These are phyloP conservation scores for Sparidentex hasta DNA, from an alignment of 2,797 vertebrate species.

Conservation along the genomic window DNA sequence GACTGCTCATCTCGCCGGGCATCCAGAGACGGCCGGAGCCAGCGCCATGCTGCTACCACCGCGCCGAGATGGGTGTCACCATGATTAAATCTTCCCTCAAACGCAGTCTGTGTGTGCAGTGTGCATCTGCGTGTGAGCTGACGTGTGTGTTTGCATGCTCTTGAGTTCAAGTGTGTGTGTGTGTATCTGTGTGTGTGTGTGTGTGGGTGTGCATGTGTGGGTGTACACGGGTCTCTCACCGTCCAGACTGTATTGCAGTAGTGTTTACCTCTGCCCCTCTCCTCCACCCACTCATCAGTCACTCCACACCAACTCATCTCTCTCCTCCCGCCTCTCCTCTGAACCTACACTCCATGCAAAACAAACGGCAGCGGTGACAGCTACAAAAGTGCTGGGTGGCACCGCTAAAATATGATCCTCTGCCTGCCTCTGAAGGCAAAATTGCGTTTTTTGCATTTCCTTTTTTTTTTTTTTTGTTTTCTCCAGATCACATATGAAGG, in stretches of 20 bases:
- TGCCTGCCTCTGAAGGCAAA: constrained; percentile 21
- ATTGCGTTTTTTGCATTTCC: constrained; percentile 34
- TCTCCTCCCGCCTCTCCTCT: constrained; percentile 60
- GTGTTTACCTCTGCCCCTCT: constrained; percentile 78
- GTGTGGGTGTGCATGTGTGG: constrained; percentile 49
- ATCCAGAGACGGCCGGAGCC: constrained; percentile 72
- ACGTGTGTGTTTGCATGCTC: constrained; percentile 37
- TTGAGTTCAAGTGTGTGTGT: constrained; percentile 29
- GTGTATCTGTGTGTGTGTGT: constrained; percentile 35
- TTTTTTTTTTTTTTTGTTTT: not conserved
- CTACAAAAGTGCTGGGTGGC: constrained; percentile 59
- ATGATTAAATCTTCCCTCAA: constrained; percentile 77
- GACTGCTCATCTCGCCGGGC: constrained; percentile 85
- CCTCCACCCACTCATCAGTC: constrained; percentile 78
- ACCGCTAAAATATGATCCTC: constrained; percentile 48
- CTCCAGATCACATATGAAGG: constrained; percentile 13
- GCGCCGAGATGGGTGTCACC: constrained; percentile 76
- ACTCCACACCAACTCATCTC: constrained; percentile 76
- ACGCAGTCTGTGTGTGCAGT: constrained; percentile 39
- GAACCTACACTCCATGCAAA: constrained; percentile 66
- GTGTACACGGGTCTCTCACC: constrained; percentile 52
- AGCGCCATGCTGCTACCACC: constrained; percentile 62
- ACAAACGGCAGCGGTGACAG: constrained; percentile 66
- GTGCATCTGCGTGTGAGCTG: constrained; percentile 42
- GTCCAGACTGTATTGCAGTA: constrained; percentile 67